These are phyloP conservation scores for honey bee (Apis mellifera) DNA, from an alignment of 1,140 invertebrate species.

Conservation along the genomic window DNA sequence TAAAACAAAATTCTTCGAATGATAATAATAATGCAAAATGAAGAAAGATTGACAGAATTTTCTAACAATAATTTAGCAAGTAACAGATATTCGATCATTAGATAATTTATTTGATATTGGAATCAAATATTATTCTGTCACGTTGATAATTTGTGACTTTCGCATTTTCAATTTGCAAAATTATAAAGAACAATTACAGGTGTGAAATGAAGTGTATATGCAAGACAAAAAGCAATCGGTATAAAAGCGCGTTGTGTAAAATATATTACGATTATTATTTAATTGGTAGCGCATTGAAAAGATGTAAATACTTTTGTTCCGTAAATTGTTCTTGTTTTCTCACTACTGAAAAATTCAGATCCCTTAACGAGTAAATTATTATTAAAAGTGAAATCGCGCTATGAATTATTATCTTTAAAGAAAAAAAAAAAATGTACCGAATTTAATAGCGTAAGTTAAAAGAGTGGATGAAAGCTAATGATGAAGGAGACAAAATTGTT, in stretches of 20 bases:
- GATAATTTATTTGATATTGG: background rate
- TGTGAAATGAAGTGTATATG: constrained; percentile 15
- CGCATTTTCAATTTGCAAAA: background rate
- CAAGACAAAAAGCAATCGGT: constrained; percentile 6
- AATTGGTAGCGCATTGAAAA: background rate
- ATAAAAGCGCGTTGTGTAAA: constrained; percentile 30
- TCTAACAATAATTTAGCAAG: background rate
- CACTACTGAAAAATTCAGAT: background rate
- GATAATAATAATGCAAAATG: no score
- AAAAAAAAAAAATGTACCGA: constrained; percentile 12
- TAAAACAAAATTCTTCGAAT: background rate
- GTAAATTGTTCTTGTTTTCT: background rate
- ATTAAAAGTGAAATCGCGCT: background rate
- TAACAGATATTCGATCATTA: background rate
- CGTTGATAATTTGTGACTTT: background rate
- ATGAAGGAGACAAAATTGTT: background rate
- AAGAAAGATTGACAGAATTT: background rate
- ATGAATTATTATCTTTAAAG: background rate
- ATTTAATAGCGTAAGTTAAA: constrained; percentile 40
- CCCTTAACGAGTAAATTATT: no score
- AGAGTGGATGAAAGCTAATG: background rate
- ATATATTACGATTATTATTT: constrained; percentile 17
- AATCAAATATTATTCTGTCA: no score
- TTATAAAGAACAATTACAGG: background rate
- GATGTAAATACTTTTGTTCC: constrained; percentile 36